Evolutionary conservation across 2,113 vertebrate genomes (phyloP).

Genomic region (Microtus oregoni): DNA sequence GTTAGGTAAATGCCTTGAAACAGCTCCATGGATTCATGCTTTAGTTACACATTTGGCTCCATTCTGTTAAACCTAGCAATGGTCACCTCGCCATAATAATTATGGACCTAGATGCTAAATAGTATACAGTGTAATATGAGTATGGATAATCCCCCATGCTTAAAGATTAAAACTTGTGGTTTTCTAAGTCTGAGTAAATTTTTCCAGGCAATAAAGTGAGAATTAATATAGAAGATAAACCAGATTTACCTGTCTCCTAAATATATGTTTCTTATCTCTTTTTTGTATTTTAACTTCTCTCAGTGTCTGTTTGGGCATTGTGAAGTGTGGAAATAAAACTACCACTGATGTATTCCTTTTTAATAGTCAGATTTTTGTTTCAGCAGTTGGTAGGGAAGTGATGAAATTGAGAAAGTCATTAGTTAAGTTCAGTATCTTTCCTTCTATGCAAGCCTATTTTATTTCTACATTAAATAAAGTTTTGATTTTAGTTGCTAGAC

Average conservation of each 20-base stretch:
- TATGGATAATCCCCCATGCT: not conserved
- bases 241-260: not conserved
- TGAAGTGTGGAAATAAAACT: not conserved
- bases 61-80: not conserved
- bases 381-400: not conserved
- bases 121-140: not conserved
- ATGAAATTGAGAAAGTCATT: not conserved
- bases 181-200: not conserved
- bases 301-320: not conserved
- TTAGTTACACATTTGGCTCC: not conserved
- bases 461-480: not conserved
- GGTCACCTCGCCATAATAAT: not conserved
- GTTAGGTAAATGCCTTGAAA: constrained; percentile 43
- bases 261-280: not conserved
- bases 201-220: not conserved
- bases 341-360: not conserved
- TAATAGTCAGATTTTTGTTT: not conserved
- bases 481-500: not conserved
- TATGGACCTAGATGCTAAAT: not conserved
- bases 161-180: not conserved
- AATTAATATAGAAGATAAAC: not conserved
- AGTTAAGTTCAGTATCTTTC: not conserved
- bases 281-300: not conserved
- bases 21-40: not conserved
- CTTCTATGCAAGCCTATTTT: not conserved